phyloP scores from a whole-genome alignment of 2,888 invertebrate genomes.

The Chelonus formosanus region DNA sequence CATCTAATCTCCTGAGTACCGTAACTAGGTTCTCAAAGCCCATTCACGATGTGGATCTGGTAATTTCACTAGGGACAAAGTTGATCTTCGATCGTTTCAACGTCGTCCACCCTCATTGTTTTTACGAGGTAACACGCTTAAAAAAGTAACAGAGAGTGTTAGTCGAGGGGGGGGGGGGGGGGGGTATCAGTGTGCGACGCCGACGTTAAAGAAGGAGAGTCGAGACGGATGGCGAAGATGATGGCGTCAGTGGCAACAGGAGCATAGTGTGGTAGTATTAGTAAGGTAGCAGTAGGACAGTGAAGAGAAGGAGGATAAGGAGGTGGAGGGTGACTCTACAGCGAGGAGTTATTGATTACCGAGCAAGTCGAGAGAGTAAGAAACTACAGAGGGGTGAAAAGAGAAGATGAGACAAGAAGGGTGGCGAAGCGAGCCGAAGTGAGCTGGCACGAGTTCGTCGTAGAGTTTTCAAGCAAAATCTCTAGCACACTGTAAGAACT shows the following conservation, averaged over 20 bases:
- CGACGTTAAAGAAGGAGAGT: slow-evolving; percentile 14
- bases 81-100: slow-evolving; percentile 33
- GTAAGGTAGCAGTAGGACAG: neutral
- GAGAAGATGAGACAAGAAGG: slow-evolving; percentile 18
- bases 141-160: neutral
- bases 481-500: slow-evolving; percentile 15
- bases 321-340: slow-evolving; percentile 40
- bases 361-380: slow-evolving; percentile 27
- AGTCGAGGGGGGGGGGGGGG: slow-evolving; percentile 1
- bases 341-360: slow-evolving; percentile 64
- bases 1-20: slow-evolving; percentile 29
- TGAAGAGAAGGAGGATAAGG: slow-evolving; percentile 1
- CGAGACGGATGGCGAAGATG: slow-evolving; percentile 30
- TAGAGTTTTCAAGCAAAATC: slow-evolving; percentile 28
- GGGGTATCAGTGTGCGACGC: slow-evolving; percentile 33
- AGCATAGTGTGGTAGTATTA: slow-evolving; percentile 2
- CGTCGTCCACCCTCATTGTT: slow-evolving; percentile 31
- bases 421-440: slow-evolving; percentile 20
- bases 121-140: slow-evolving; percentile 34
- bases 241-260: slow-evolving; percentile 29
- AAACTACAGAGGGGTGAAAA: neutral
- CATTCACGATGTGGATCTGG: slow-evolving; percentile 31
- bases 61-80: slow-evolving; percentile 35
- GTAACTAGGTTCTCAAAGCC: slow-evolving; percentile 32
- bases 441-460: slow-evolving; percentile 32